Evolutionary conservation across 53 echinoderm and acorn worm genomes (phyloP).

Genomic region (Holothuria leucospilota): DNA sequence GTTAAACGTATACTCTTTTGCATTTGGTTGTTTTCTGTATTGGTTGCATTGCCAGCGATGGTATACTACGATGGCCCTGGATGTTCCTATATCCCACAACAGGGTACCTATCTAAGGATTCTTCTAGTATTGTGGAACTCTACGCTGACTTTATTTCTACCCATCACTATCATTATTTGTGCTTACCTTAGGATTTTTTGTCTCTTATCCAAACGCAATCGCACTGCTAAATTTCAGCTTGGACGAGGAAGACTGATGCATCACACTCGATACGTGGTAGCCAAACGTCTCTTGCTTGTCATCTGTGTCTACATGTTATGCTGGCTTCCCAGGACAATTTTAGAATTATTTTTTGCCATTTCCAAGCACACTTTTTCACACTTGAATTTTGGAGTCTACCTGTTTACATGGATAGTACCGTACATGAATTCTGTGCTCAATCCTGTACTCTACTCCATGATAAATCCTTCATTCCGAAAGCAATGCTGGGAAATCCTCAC

Average conservation of each 20-base stretch:
- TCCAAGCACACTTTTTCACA: slow-evolving; percentile 4
- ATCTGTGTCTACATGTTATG: slow-evolving; percentile 84
- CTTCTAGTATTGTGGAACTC: slow-evolving; percentile 72
- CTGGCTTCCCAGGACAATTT: slow-evolving; percentile 88
- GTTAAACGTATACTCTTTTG: slow-evolving; percentile 72
- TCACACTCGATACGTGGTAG: slow-evolving; percentile 83
- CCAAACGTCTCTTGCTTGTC: slow-evolving; percentile 93
- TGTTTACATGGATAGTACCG: slow-evolving; percentile 81
- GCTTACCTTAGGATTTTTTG: slow-evolving; percentile 87
- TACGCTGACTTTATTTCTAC: slow-evolving; percentile 72
- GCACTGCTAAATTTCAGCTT: slow-evolving; percentile 55
- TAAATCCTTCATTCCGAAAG: slow-evolving; percentile 84
- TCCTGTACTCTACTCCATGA: slow-evolving; percentile 88
- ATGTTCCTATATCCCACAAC: slow-evolving; percentile 55
- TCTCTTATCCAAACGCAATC: slow-evolving; percentile 69
- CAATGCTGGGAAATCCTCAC: slow-evolving; percentile 81
- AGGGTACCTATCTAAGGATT: slow-evolving; percentile 44
- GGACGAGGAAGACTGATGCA: slow-evolving; percentile 70
- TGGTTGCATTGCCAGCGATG: slow-evolving; percentile 74
- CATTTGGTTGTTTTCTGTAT: slow-evolving; percentile 81
- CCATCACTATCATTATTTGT: slow-evolving; percentile 76
- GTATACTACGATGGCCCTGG: slow-evolving; percentile 69
- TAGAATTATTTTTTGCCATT: slow-evolving; percentile 76
- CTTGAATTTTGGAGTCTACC: slow-evolving; percentile 60
- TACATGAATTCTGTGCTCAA: slow-evolving; percentile 96